A percentile compares a stretch with the other conserved stretches of the same genome.
Evolutionary conservation across 2,888 invertebrate genomes (phyloP).

Genomic region (Chromoteleia sp.): DNA sequence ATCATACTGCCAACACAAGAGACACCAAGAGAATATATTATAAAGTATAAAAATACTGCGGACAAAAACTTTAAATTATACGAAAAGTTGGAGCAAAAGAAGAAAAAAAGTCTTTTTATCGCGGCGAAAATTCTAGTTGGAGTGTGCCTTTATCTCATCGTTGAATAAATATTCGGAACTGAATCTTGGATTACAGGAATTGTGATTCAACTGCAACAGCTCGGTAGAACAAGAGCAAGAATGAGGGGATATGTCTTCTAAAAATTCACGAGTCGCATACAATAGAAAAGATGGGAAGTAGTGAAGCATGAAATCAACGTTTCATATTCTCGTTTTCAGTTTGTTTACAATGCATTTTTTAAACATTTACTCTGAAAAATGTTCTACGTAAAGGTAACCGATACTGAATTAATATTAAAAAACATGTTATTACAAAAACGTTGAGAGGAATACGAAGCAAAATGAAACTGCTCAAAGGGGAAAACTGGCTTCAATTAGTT

Average conservation of each 20-base stretch:
- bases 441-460: too few relatives aligned
- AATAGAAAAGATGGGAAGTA: not conserved
- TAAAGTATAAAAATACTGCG: not conserved
- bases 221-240: slow-evolving; percentile 24
- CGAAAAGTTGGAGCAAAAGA: not conserved
- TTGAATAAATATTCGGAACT: slow-evolving; percentile 43
- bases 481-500: too few relatives aligned
- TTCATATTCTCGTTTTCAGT: too few relatives aligned
- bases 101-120: slow-evolving; percentile 5
- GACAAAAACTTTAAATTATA: slow-evolving; percentile 1
- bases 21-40: slow-evolving; percentile 1
- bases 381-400: too few relatives aligned
- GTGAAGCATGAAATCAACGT: too few relatives aligned
- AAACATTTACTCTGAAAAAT: too few relatives aligned
- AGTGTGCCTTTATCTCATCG: slow-evolving; percentile 27
- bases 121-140: slow-evolving; percentile 10
- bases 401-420: too few relatives aligned
- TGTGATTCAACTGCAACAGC: slow-evolving; percentile 28
- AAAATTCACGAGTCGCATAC: slow-evolving; percentile 25
- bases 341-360: too few relatives aligned
- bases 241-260: slow-evolving; percentile 24
- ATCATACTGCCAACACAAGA: not conserved
- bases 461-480: too few relatives aligned
- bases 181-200: slow-evolving; percentile 43
- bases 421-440: too few relatives aligned